A percentile compares a stretch with the other conserved stretches of the same genome.
phyloP scores from a whole-genome alignment of 2,797 vertebrate genomes.

The Tokudaia muenninki region DNA sequence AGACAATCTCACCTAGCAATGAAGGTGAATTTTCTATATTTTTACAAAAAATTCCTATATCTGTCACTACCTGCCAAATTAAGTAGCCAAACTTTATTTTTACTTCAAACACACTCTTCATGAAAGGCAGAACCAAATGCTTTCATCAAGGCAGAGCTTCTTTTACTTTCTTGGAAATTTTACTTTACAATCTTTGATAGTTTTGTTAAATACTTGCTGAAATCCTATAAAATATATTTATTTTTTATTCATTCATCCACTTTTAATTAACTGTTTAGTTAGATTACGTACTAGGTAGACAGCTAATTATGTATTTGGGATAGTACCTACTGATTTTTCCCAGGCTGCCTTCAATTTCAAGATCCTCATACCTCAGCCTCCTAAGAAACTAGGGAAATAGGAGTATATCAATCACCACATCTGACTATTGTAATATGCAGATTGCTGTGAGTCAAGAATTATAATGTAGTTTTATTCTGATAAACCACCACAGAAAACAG shows the following conservation, averaged over 20 bases:
- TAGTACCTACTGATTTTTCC: background rate
- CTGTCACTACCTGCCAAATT: background rate
- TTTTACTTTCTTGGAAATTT: background rate
- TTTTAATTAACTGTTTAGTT: background rate
- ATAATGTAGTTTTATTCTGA: background rate
- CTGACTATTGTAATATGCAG: background rate
- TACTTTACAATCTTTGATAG: background rate
- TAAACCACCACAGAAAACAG: background rate
- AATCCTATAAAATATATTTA: background rate
- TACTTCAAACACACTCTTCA: background rate
- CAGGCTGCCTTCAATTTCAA: background rate
- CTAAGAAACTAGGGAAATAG: background rate
- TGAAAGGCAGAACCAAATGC: background rate
- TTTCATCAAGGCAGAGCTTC: background rate
- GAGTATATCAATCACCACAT: background rate
- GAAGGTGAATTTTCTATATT: background rate
- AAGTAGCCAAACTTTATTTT: background rate
- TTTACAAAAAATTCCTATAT: background rate
- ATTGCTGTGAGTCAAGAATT: background rate
- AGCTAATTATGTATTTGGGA: background rate
- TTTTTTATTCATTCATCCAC: background rate
- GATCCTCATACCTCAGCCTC: background rate
- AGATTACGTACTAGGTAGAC: background rate
- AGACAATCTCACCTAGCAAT: background rate
- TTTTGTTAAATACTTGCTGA: background rate